Evolutionary conservation across 2,797 vertebrate species (phyloP), one percentile per base, ranked within the genome.

Genomic region (Falco naumanni): DNA sequence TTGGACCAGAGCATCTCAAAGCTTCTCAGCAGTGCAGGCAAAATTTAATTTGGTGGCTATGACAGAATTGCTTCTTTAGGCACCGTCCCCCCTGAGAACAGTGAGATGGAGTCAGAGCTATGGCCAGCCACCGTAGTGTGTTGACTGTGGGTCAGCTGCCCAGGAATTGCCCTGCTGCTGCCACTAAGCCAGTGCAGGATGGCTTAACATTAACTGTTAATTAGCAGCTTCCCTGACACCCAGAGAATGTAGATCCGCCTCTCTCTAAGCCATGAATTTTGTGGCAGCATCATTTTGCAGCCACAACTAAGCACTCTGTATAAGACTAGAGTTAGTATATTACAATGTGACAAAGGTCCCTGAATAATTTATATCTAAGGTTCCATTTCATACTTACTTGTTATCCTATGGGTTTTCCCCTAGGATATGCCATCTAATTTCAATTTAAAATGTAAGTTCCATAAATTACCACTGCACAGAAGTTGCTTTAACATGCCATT

Each of bases 361-460:
- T 91, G 95, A 96, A 89, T 95, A 90, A 96, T 96, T 94, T 96
- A 86, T 91, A 60, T 80, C 72, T 71, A 24, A 82, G 1, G 56
- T 60, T 95, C 54, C 37, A 53, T 94, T 96, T 96, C 75, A 61
- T 78, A 85, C 28, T 80, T 96, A 86, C 84, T 94, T 96, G 92
- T 94, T 96, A 95, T 92, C 90, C 89, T 94, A 28, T 93, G 93
- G 90, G 70, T 70, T 93, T 96, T 82, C 86, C 66, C 74, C 77
- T 86, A 72, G 83, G 86, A 84, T 76, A 63, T 87, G 80, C 70
- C 63, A 89, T 95, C 94, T 77, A 92, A 93, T 94, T 97, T 96
- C 94, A 93, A 88, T 96, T 95, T 91, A 81, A 89, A 93, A 53
- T 6, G 16, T 63, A 86, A 86, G 51, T 96, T 97, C 89, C 41